Base-by-base conservation (phyloP, 2,888 invertebrate species). In the Hypsopygia costalis region DNA sequence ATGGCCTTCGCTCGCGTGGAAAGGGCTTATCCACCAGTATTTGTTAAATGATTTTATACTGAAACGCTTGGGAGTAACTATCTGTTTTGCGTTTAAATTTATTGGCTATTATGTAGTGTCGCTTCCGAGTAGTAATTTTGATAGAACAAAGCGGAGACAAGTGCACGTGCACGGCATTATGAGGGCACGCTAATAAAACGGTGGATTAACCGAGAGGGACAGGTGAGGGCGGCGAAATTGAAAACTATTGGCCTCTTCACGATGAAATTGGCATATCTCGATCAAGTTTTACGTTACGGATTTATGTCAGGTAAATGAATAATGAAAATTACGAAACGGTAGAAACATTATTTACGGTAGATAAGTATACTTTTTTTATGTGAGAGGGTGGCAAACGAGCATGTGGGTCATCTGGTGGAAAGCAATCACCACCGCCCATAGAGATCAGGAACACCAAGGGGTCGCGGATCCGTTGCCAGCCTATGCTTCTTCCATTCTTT, bases 161-260 rank as follows among this genome's bases (percentile, higher is more conserved):
- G 67, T 67, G 82, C 87, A 87, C 87, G 87, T 88, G 87, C 77
- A 66, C 64, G 58, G 77, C 61, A 78, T 81, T 78, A 81, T 58
- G 66, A 70, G 73, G 74, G 69, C 63, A 72, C 64, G 74, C 79
- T 83, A 88, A 88, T 88, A 87, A 83, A 87, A 88, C 71, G 78
- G 69, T 57, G 78, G 83, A 86, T 87, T 85, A 86, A 64, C 69
- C 57, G 55, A 56, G 67, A 65, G 62, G 67, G 70, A 74, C 85
- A 86, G 86, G 86, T 85, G 81, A 83, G 86, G 81, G 81, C 48
- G 74, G 67, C 55, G 68, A 79, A 78, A 81, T 83, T 81, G 82
- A 66, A 81, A 81, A 82, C 80, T 83, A 81, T 85, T 83, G 77
- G 77, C 81, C 81, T 74, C 82, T 83, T 70, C 62, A 77, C 69